Conservation (phyloP, 1,140 invertebrate species). For the Ganaspis sp. region DNA sequence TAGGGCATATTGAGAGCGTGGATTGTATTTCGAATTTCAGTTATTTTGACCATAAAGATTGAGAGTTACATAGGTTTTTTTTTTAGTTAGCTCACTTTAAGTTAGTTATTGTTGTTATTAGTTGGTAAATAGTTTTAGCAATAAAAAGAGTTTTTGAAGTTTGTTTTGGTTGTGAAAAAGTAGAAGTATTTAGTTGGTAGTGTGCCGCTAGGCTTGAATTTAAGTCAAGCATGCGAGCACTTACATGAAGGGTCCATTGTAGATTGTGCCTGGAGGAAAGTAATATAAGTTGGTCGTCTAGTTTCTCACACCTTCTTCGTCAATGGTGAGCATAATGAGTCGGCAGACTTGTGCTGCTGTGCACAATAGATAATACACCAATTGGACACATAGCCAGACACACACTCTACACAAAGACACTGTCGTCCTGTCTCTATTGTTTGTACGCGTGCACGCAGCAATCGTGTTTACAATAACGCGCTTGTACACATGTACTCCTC, state of each 20-base stretch:
- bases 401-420: background rate
- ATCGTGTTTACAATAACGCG: conserved; percentile 2
- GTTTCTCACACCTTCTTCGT: conserved; percentile 28
- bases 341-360: background rate
- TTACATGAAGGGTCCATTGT: conserved; percentile 1
- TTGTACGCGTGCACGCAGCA: background rate
- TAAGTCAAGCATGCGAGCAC: background rate
- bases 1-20: too few species aligned
- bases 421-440: background rate
- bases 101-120: too few species aligned
- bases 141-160: too few species aligned
- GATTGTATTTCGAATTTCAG: too few species aligned
- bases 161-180: too few species aligned
- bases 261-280: background rate
- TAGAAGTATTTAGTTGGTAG: too few species aligned
- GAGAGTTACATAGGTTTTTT: too few species aligned
- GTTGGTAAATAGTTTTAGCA: too few species aligned
- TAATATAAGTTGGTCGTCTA: conserved; percentile 7
- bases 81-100: too few species aligned
- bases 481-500: background rate
- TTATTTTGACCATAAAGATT: too few species aligned
- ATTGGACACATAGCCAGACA: background rate
- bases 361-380: conserved; percentile 16
- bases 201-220: background rate
- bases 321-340: conserved; percentile 27